These are phyloP conservation scores for Ptychobarbus kaznakovi DNA, from an alignment of 2,797 vertebrate genomes.

Conservation along the genomic window DNA sequence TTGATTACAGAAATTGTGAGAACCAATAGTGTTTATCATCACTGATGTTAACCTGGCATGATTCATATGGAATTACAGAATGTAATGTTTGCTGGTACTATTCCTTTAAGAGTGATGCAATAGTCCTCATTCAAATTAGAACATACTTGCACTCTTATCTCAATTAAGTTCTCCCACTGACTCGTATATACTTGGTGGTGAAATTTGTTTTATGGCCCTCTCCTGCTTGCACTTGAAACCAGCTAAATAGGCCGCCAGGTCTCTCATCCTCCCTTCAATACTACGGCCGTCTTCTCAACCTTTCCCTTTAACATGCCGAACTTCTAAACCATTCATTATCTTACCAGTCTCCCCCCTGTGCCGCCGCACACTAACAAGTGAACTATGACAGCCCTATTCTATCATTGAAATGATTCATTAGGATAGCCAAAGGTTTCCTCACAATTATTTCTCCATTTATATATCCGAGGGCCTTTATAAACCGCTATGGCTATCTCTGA, in stretches of 20 bases:
- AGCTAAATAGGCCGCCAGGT: constrained; percentile 45
- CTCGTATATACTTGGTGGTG: constrained; percentile 10
- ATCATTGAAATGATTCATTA: constrained; percentile 63
- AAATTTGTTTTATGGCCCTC: constrained; percentile 29
- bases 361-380: constrained; percentile 59
- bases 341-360: constrained; percentile 49
- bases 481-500: constrained; percentile 49
- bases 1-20: background rate
- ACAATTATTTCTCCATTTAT: constrained; percentile 54
- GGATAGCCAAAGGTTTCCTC: constrained; percentile 56
- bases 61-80: background rate
- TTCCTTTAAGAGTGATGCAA: background rate
- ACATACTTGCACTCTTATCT: background rate
- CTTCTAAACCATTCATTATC: constrained; percentile 63
- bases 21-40: background rate
- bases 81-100: background rate
- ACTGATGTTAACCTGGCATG: background rate
- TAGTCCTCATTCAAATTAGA: background rate
- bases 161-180: background rate
- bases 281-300: constrained; percentile 43
- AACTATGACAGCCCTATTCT: constrained; percentile 64
- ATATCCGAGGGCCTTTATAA: constrained; percentile 53
- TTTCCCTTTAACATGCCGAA: constrained; percentile 52
- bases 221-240: constrained; percentile 24
- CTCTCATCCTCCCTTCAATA: constrained; percentile 27